phyloP scores from a whole-genome alignment of 2,888 invertebrate genomes.

The Bembecia ichneumoniformis region DNA sequence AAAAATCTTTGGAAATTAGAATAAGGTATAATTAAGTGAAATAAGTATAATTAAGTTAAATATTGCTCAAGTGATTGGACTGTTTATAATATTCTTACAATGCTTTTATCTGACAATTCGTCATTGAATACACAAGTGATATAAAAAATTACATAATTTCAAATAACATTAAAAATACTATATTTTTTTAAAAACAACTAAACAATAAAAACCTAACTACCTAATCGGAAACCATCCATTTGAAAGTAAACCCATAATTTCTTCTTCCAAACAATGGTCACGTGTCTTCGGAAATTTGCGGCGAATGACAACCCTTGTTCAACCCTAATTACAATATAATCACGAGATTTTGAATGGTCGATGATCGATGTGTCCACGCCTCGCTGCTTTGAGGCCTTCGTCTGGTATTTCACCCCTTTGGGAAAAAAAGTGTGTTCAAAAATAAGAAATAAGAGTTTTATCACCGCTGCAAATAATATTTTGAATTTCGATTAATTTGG shows the following conservation, averaged over 20 bases:
- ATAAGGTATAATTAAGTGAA: too few relatives aligned
- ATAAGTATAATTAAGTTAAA: too few relatives aligned
- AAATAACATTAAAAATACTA: too few relatives aligned
- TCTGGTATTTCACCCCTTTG: constrained; percentile 6
- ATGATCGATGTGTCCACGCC: constrained; percentile 2
- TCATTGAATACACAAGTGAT: too few relatives aligned
- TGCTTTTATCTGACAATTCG: too few relatives aligned
- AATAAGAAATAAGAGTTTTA: background rate
- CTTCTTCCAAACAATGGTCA: constrained; percentile 39
- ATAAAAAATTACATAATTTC: too few relatives aligned
- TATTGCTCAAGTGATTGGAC: too few relatives aligned
- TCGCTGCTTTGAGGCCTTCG: constrained; percentile 11
- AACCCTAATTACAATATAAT: constrained; percentile 27
- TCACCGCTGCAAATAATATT: too few relatives aligned
- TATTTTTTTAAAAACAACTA: too few relatives aligned
- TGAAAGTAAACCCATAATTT: constrained; percentile 33
- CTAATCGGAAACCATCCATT: background rate
- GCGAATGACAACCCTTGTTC: constrained; percentile 6
- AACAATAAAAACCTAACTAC: background rate
- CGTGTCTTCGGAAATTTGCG: constrained; percentile 23
- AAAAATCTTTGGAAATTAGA: too few relatives aligned
- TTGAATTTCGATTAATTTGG: too few relatives aligned
- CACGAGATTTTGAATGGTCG: constrained; percentile 1
- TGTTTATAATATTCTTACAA: too few relatives aligned
- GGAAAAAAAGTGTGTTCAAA: background rate